Base-by-base conservation (phyloP, 2,797 vertebrate genomes). In the Micromesistius poutassou region DNA sequence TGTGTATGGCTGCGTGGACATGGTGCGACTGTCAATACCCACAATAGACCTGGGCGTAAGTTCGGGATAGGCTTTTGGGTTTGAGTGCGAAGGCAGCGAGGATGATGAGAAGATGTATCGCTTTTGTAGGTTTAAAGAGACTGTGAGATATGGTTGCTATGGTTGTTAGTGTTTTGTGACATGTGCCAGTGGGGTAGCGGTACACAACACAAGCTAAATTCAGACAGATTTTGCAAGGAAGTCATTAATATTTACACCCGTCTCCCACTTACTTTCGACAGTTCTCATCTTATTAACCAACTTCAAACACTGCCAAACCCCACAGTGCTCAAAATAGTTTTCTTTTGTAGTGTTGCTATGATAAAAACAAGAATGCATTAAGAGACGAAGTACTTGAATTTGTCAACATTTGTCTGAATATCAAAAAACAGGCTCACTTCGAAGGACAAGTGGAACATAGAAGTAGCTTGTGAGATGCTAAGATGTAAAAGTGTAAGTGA, bases 1-100 rank as follows among this genome's bases (percentile, higher is more conserved):
- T 89, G 82, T 80, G 82, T 83, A 76, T 68, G 62, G 62, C 80
- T 87, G 83, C 77, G 88, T 92, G 93, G 92, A 94, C 91, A 92
- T 75, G 86, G 81, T 70, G 12, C 76, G 80, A 82, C 88, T 89
- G 78, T 81, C 84, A 87, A 78, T 81, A 79, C 84, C 83, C 80
- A 83, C 81, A 80, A 73, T 78, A 88, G 76, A 79, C 83, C 74
- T 78, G 77, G 77, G 81, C 84, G 83, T 77, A 74, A n/a, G 76
- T 4, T 35, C 33, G 79, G 82, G 81, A 72, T 76, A 79, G 75
- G 70, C 79, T 82, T 79, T 77, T 0, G 35, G 42, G 55, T 80
- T 81, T 40, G 77, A 85, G 36, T 10, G 86, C 25, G 16, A 78
- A 80, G 82, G 75, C 76, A 76, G 82, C 77, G 74, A 86, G 42